phyloP scores from a whole-genome alignment of 1,140 invertebrate species.

The Patella vulgata region DNA sequence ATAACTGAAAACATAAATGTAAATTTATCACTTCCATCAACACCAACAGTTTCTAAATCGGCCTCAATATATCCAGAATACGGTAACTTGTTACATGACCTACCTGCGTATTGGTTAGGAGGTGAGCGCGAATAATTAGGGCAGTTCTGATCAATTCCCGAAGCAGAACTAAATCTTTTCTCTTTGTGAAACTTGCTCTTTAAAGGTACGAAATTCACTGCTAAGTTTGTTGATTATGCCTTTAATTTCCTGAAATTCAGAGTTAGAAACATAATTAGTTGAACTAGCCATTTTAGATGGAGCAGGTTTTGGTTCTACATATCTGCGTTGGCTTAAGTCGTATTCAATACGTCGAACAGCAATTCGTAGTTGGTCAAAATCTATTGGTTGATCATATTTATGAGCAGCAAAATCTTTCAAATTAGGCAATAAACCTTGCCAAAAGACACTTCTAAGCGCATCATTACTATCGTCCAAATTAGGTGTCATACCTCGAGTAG shows the following conservation, averaged over 20 bases:
- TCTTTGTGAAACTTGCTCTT: too few species aligned
- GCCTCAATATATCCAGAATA: too few species aligned
- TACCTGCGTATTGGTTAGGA: too few species aligned
- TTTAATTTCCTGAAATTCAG: not conserved
- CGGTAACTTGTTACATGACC: too few species aligned
- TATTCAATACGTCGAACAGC: not conserved
- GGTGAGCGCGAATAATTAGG: too few species aligned
- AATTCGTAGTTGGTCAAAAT: not conserved
- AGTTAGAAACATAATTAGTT: not conserved
- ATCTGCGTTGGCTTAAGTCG: not conserved
- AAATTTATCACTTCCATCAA: too few species aligned
- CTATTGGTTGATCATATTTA: slow-evolving; percentile 1
- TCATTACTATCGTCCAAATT: not conserved
- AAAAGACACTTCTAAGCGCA: not conserved
- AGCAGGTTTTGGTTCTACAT: too few species aligned
- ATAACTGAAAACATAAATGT: slow-evolving; percentile 7
- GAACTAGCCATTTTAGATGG: not conserved
- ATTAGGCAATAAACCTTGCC: slow-evolving; percentile 1
- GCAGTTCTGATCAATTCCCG: too few species aligned
- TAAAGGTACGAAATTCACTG: too few species aligned
- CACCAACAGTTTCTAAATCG: too few species aligned
- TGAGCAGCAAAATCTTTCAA: slow-evolving; percentile 3
- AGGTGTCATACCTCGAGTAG: not conserved
- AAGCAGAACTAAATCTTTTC: too few species aligned
- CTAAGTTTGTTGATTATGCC: not conserved